phyloP scores from a whole-genome alignment of 2,113 vertebrate genomes.

The Eretmochelys imbricata region DNA sequence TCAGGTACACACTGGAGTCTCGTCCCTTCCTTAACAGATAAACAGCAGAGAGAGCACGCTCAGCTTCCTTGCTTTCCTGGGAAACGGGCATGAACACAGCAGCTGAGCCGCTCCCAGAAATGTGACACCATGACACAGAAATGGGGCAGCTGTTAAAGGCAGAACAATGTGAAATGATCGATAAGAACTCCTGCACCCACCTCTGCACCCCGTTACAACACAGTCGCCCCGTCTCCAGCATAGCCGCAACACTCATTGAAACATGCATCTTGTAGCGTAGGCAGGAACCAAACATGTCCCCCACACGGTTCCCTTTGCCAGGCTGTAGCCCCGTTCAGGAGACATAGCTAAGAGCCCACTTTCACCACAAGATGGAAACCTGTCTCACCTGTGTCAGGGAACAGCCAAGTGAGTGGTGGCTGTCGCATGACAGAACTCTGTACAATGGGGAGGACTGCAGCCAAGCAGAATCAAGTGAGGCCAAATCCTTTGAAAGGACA shows the following conservation, averaged over 20 bases:
- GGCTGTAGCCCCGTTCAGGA: background rate
- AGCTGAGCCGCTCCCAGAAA: background rate
- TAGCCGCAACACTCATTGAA: background rate
- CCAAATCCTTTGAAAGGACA: rapidly evolving
- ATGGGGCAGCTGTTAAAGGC: background rate
- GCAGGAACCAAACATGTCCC: background rate
- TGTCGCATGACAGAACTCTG: background rate
- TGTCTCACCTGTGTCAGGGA: background rate
- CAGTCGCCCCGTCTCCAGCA: background rate
- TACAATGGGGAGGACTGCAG: background rate
- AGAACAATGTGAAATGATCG: too few relatives aligned
- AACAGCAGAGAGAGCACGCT: background rate
- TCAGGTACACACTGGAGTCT: background rate
- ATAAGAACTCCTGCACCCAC: background rate
- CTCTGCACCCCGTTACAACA: too few relatives aligned
- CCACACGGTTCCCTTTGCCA: rapidly evolving
- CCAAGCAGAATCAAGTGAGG: background rate
- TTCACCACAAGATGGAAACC: background rate
- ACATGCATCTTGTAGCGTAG: background rate
- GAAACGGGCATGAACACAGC: background rate
- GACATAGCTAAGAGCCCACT: background rate
- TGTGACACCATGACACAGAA: background rate
- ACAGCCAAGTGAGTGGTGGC: rapidly evolving
- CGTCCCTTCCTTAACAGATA: background rate
- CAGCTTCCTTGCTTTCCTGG: background rate